These are phyloP conservation scores for Neelides sp. DNA, from an alignment of 1,140 invertebrate genomes.

Conservation along the genomic window DNA sequence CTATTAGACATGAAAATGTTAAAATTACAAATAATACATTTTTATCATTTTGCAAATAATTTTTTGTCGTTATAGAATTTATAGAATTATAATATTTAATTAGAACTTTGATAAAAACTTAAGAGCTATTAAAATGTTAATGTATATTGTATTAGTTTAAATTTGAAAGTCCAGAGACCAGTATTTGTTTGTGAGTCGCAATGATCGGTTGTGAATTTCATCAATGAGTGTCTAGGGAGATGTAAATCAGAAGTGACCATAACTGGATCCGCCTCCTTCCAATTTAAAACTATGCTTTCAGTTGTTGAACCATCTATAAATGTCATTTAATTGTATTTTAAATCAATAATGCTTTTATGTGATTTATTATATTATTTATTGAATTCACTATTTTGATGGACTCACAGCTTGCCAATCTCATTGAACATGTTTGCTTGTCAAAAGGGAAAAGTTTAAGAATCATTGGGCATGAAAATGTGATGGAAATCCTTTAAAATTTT, in stretches of 20 bases:
- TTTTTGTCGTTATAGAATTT: too few species aligned
- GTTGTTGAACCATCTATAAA: conserved; percentile 45
- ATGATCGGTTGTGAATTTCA: conserved; percentile 40
- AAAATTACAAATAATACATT: not conserved
- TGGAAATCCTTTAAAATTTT: conserved; percentile 65
- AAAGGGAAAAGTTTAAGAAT: conserved; percentile 88
- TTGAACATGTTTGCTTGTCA: conserved; percentile 80
- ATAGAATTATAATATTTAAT: too few species aligned
- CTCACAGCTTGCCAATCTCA: conserved; percentile 92
- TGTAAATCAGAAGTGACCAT: conserved; percentile 41
- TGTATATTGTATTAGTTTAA: too few species aligned
- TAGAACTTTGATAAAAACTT: too few species aligned
- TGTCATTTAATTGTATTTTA: too few species aligned
- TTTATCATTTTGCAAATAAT: too few species aligned
- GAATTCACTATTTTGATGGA: conserved; percentile 33
- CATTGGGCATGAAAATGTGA: conserved; percentile 90
- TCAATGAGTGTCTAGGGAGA: conserved; percentile 41
- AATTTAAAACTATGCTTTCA: conserved; percentile 42
- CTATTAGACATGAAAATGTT: conserved; percentile 32
- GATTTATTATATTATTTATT: not conserved
- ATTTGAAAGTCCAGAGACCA: conserved; percentile 34
- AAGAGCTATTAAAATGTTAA: too few species aligned
- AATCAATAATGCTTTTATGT: too few species aligned
- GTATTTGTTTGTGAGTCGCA: conserved; percentile 44
- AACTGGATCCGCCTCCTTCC: conserved; percentile 43